Base-by-base conservation (phyloP, 2,113 vertebrate genomes). In the Theristicus caerulescens region DNA sequence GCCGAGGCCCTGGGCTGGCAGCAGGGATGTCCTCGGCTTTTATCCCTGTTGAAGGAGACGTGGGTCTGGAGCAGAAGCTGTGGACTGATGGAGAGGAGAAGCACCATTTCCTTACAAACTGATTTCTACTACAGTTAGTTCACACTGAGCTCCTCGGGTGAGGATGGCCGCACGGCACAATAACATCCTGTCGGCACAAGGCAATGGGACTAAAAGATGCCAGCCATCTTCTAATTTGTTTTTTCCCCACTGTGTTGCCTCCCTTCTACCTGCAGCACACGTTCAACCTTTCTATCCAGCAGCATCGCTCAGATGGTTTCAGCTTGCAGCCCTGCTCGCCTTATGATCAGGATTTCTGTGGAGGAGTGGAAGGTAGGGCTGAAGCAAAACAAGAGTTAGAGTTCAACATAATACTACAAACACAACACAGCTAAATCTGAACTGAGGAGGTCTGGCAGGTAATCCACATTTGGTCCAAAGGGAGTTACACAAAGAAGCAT, bases 1-100 rank as follows among this genome's bases (percentile, higher is more conserved):
- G 51, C 51, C 0, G 2, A 73, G 52, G 61, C 8, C 3, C 42
- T 0, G 0, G 42, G 38, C 47, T 0, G 1, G 72, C 70, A 73
- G 86, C 38, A 11, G 61, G 3, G 2, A 3, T 1, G 26, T 27
- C 32, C n/a, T 84, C 3, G 0, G 55, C 26, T 47, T 36, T 29
- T 27, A 59, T 46, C 16, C 44, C 51, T 8, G 2, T 22, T 3
- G 6, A 49, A 77, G 62, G 42, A 69, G 40, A 42, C 0, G 2
- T 3, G 12, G 57, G 18, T 16, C 34, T 44, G 88, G 34, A 78
- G 66, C 38, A 40, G 3, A 3, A 13, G 55, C 15, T 15, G 3
- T 0, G 3, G 17, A 5, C 10, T 9, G 49, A 13, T 1, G 3
- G 49, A 14, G 40, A 73, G 22, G 17, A 88, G 36, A 29, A 90